Evolutionary conservation across 2,113 vertebrate species (phyloP).

Genomic region (Neogobius melanostomus): DNA sequence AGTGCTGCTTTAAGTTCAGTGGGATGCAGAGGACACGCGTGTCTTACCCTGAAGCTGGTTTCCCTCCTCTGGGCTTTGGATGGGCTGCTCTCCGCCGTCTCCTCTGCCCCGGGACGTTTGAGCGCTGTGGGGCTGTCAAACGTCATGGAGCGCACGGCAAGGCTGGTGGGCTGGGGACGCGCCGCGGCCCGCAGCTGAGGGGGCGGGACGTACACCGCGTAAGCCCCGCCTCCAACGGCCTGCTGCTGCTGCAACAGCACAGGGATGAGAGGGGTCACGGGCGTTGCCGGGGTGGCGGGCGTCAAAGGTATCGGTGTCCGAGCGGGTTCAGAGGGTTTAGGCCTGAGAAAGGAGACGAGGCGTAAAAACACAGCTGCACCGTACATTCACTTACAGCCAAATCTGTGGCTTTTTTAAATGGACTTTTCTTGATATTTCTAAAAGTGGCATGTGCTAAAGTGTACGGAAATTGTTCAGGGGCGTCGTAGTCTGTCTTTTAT

Average conservation of each 20-base stretch:
- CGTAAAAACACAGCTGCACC: no score
- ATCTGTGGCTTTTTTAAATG: no score
- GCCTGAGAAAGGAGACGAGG: conserved; percentile 58
- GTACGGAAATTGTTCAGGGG: no score
- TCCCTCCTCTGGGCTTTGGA: conserved; percentile 75
- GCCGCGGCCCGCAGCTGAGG: conserved; percentile 74
- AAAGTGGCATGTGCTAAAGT: no score
- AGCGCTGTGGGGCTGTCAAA: conserved; percentile 68
- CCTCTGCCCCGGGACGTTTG: conserved; percentile 74
- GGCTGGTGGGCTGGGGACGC: conserved; percentile 75
- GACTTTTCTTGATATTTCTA: no score
- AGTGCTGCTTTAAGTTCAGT: no score
- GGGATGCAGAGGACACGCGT: not conserved
- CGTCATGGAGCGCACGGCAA: conserved; percentile 80
- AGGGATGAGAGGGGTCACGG: conserved; percentile 73
- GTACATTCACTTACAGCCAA: no score
- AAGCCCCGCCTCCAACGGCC: conserved; percentile 66
- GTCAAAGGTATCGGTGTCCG: conserved; percentile 28
- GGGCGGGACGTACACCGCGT: conserved; percentile 84
- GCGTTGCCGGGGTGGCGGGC: conserved; percentile 8
- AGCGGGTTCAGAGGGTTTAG: conserved; percentile 31
- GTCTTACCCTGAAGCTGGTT: conserved; percentile 61
- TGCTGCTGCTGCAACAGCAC: conserved; percentile 82
- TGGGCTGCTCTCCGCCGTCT: conserved; percentile 57
- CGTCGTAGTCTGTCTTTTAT: no score